phyloP scores from a whole-genome alignment of 2,888 invertebrate species.

The Oxystoma pomonae region DNA sequence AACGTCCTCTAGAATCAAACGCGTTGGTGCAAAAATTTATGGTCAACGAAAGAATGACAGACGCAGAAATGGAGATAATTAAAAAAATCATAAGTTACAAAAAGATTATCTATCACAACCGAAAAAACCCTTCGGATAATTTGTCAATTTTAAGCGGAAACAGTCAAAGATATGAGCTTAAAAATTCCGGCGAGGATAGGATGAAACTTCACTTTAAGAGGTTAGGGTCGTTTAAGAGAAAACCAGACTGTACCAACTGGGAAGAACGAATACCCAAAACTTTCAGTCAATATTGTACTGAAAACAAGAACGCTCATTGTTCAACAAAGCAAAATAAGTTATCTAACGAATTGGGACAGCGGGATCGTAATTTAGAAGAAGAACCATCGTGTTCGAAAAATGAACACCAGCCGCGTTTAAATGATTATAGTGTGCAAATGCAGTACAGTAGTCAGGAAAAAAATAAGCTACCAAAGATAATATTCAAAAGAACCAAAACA shows the following conservation, averaged over 20 bases:
- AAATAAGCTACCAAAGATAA: conserved; percentile 38
- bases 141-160: neutral
- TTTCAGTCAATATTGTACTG: neutral
- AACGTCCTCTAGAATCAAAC: conserved; percentile 21
- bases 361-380: neutral
- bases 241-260: neutral
- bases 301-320: neutral
- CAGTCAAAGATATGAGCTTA: conserved; percentile 19
- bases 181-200: conserved; percentile 7
- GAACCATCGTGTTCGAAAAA: neutral
- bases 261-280: neutral
- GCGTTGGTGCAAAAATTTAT: conserved; percentile 33
- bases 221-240: neutral
- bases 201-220: neutral
- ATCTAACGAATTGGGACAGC: neutral
- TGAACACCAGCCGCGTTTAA: neutral
- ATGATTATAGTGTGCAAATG: neutral
- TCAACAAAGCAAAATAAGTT: neutral
- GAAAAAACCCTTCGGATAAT: neutral
- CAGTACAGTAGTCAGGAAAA: conserved; percentile 27
- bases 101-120: conserved; percentile 28
- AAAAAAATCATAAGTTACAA: conserved; percentile 37
- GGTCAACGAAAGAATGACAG: conserved; percentile 32
- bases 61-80: conserved; percentile 36
- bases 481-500: conserved; percentile 35